Evolutionary conservation across 1,140 invertebrate genomes (phyloP), one percentile per base, ranked within the genome.

Genomic region (Prorops nasuta): DNA sequence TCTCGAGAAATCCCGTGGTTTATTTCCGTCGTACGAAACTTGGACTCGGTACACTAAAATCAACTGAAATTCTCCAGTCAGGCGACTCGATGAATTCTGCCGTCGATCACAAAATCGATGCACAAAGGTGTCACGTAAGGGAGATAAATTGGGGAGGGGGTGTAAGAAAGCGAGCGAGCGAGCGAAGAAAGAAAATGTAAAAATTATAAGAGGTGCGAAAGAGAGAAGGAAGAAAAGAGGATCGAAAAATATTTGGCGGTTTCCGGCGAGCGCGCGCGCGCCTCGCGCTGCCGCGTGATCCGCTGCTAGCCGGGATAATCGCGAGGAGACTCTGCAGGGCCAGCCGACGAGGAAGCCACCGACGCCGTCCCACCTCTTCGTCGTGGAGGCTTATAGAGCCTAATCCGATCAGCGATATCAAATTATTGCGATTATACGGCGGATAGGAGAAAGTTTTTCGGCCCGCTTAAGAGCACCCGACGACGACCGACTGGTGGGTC

Each of bases 391-490:
- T 73, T 73, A 72, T 72, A 58, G 69, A 58, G 51, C 56, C 65
- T 79, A 79, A 79, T 79, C 73, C 70, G 74, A 79, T 79, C 74
- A 78, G 66, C 64, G 71, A 80, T 81, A 81, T 81, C 76, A 79
- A 81, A 81, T 82, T 81, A 81, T 79, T 77, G 74, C 79, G 76
- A 77, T 79, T 79, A 78, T 71, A 59, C 50, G 56, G 57, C 51
- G 59, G 69, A 74, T 74, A 74, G 65, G 59, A 71, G 56, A 58
- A 74, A 74, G 69, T 72, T 72, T 76, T 74, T 73, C 67, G 69
- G 70, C 66, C 68, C 66, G 72, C 62, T 72, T 75, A 73, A 74
- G 70, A 72, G 68, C 64, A 67, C 65, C 67, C 66, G 68, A 71
- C n/a, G 66, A 75, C 71, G 67, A 75, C 80, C 80, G 79, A 80